Evolutionary conservation across 1,140 invertebrate genomes (phyloP), one percentile per base, ranked within the genome.

Genomic region (Drosophila obscura): DNA sequence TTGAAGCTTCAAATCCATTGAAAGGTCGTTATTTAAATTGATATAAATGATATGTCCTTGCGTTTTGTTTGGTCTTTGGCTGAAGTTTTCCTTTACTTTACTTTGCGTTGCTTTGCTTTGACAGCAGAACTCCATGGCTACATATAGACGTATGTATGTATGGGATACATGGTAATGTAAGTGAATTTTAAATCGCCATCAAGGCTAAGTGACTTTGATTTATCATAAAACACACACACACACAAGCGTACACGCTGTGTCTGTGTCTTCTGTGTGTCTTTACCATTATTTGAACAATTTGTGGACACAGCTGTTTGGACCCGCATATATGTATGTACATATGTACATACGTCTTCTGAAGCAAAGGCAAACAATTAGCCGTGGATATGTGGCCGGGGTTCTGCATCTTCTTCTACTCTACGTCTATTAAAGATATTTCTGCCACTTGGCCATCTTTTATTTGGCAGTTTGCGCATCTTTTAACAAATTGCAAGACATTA

Each of bases 11-110:
- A 61, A 45, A 67, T 72, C 72, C 72, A 90, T 85, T 77, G 87
- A 80, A 77, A 71, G 87, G 78, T 83, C 87, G 59, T 90, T 90
- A 90, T 90, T 90, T 90, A 90, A 90, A 90, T 90, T 90, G 87
- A 90, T 90, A 90, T 90, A 90, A 90, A 90, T 90, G 87, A 90
- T 80, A 77, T 78, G 78, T 87, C 75, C 69, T 77, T 49, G 61
- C 49, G 22, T 22, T 64, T 44, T 75, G 13, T 71, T 64, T 44
- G 43, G 44, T 49, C 50, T 62, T 46, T 64, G 55, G 53, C 50
- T 82, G 80, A 4, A 28, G 26, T 28, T 28, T 28, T 76, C 41
- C 71, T 71, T 77, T 74, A 4, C 22, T 24, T 24, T 24, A 2
- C 22, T 1, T 24, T 24, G 22, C 2, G 2, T 4, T 24, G 22